Evolutionary conservation across 2,797 vertebrate genomes (phyloP), one percentile per base, ranked within the genome.

Genomic region (Gouania willdenowi): DNA sequence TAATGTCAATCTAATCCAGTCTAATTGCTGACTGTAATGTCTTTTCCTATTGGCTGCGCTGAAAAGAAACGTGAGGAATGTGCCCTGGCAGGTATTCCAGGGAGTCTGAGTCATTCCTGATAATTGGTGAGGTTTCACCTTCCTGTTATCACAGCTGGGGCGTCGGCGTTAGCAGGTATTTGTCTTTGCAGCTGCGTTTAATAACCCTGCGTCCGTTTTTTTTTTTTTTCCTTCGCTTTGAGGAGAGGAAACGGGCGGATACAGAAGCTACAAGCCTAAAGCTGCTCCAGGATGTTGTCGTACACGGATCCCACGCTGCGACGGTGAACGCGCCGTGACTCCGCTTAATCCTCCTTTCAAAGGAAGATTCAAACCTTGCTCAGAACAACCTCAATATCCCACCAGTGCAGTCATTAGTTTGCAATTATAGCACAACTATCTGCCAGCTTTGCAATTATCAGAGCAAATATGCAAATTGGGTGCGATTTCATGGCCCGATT

Each of bases 401-500:
- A 17, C 47, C 45, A 74, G 49, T 63, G 60, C 75, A 77, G 61
- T 73, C 72, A 76, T 83, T 77, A 75, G 65, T 84, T 80, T 77
- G 64, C 71, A 77, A 80, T 79, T 75, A 77, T 63, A 61, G 75
- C 75, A 58, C 71, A 72, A 82, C 72, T 80, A 75, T 82, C 80
- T 73, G 74, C 66, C 59, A 73, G 75, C 77, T 73, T 82, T 75
- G 78, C 66, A 80, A 79, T 84, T 82, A 87, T 81, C 62, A 41
- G 61, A 61, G 78, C 67, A 69, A 77, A 82, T 78, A 84, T 85
- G 76, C 71, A 69, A 83, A 87, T 83, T 67, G 23, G 5, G 44
- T 59, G 37, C 65, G 81, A 87, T 88, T 83, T 82, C 65, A 87
- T 71, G 79, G 76, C 63, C 71, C 38, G 71, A 71, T 79, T 79